Percentiles rank a stretch among this genome's conserved stretches.
These are phyloP conservation scores for Campoplex capitator DNA, from an alignment of 2,888 invertebrate species.

Conservation along the genomic window DNA sequence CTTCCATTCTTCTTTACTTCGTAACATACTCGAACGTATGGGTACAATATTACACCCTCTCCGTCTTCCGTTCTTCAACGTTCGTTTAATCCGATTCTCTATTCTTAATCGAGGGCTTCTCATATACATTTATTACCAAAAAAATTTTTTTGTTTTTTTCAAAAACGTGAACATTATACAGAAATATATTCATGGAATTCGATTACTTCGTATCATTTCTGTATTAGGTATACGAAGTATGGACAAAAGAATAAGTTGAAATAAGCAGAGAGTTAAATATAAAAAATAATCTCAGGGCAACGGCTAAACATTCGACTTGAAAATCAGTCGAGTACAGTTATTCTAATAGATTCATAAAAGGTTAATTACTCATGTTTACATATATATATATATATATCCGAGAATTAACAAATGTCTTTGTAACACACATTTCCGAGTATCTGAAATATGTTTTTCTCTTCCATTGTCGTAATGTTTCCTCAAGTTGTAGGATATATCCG, in stretches of 20 bases:
- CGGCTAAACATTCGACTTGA: not conserved
- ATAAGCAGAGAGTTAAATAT: too few species aligned
- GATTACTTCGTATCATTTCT: too few species aligned
- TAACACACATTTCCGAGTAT: not conserved
- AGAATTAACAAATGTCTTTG: not conserved
- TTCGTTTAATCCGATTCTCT: conserved; percentile 47
- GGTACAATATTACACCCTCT: conserved; percentile 74
- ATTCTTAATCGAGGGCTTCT: not conserved
- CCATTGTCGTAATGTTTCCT: conserved; percentile 1
- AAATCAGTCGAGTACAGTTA: not conserved
- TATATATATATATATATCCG: not conserved
- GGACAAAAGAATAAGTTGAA: too few species aligned
- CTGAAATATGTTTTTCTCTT: conserved; percentile 1
- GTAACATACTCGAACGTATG: conserved; percentile 78
- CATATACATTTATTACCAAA: not conserved
- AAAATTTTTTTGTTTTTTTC: not conserved
- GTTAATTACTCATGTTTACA: too few species aligned
- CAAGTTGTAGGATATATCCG: not conserved
- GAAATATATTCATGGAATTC: not conserved
- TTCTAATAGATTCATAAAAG: not conserved
- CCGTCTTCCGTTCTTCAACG: conserved; percentile 46
- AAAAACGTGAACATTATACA: not conserved
- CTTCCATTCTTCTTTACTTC: conserved; percentile 58
- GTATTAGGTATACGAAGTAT: too few species aligned
- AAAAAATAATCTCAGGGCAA: too few species aligned